Evolutionary conservation across 2,888 invertebrate genomes (phyloP), one percentile per base, ranked within the genome.

Genomic region (Diplazon laetatorius): DNA sequence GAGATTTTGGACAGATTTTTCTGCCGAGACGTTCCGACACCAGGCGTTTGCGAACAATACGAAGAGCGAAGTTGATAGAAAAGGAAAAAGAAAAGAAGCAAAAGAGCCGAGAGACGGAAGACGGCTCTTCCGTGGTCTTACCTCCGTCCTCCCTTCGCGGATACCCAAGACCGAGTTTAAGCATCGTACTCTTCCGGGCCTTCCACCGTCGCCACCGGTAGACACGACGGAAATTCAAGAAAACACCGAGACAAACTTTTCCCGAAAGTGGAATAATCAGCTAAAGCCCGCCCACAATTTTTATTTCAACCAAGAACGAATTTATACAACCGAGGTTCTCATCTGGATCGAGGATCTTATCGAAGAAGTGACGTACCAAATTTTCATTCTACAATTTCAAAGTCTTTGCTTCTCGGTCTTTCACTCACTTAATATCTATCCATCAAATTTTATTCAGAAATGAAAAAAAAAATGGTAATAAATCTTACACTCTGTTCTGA

Each of bases 1-100:
- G 57, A 70, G 75, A 74, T 78, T 78, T 78, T 75, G 74, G 78
- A 55, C 74, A 71, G 74, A 65, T 71, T 75, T n/a, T n/a, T 76
- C 72, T 66, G 62, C 66, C 66, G 62, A 72, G 71, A 76, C 72
- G 71, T 63, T 76, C 50, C 71, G 60, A 20, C 63, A 48, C 70
- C 75, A 79, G 66, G 60, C 72, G 72, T 75, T 62, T 76, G 60
- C 50, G 72, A 77, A 79, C 76, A 70, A 80, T 72, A 60, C 74
- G 60, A 80, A 80, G n/a, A n/a, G n/a, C n/a, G n/a, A n/a, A n/a
- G n/a, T n/a, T n/a, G n/a, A n/a, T n/a, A n/a, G n/a, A n/a, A 82
- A 42, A 57, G 57, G 44, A 2, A 39, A 65, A 37, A 20, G 25
- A 55, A 39, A 42, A 60, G 35, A 46, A 60, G 65, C 35, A 68